Base-by-base conservation (phyloP, 2,888 invertebrate species). In the Noctua janthe region DNA sequence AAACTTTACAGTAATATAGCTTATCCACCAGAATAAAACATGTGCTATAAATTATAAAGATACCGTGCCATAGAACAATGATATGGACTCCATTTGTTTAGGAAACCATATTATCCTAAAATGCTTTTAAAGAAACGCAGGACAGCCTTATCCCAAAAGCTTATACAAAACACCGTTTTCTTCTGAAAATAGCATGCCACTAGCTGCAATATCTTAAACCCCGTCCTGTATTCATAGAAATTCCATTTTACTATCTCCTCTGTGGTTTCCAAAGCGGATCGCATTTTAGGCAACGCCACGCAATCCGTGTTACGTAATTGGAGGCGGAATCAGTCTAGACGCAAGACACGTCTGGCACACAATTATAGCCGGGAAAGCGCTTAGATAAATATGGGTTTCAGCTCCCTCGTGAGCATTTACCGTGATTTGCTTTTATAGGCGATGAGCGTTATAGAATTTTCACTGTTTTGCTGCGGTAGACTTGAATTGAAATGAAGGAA, bases 271-370 rank as follows among this genome's bases (percentile, higher is more conserved):
- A 77, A 83, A 79, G 70, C 83, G 73, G 80, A 77, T 87, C 70
- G 75, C 78, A 72, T 81, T 85, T 81, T 81, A 70, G 82, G 70
- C 74, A 59, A 75, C 75, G 71, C 78, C 70, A 84, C 73, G 64
- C 59, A 67, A 77, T 71, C 71, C 62, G 70, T 71, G 80, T 88
- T 82, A 84, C 81, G 78, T 88, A 88, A 88, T 86, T 86, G 81
- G 79, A 73, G 71, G 71, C 82, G 78, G 82, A 78, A 82, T 82
- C 81, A 77, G 78, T 82, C 79, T 88, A 85, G 82, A 88, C 85
- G 66, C 71, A 66, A 82, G 85, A 62, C 80, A 80, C 64, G 76
- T 80, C 83, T 85, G 77, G 72, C 74, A 85, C 82, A 80, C 83
- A 85, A 83, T 83, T 80, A 80, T 85, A 83, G 77, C 51, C 35